Evolutionary conservation across 2,113 vertebrate genomes (phyloP).

Genomic region (Cyphomyrus discorhynchus): DNA sequence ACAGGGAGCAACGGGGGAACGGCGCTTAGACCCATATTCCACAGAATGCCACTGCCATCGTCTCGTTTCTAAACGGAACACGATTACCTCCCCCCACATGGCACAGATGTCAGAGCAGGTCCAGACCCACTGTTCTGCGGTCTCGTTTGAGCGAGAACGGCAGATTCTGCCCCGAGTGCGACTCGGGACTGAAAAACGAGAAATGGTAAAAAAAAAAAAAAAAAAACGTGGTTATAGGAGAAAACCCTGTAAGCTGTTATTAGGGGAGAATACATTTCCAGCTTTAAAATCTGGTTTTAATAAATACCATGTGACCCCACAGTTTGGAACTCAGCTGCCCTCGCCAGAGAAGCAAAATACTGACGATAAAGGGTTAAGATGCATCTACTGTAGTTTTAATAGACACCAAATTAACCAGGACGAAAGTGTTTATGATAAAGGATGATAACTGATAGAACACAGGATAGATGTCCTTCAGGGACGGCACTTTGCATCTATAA

Average conservation of each 20-base stretch:
- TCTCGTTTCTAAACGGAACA: neutral
- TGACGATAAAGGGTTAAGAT: slow-evolving; percentile 3
- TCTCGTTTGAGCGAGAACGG: neutral
- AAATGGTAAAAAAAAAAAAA: neutral
- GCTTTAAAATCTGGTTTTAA: slow-evolving; percentile 1
- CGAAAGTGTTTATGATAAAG: neutral
- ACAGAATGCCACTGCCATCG: neutral
- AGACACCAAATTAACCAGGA: neutral
- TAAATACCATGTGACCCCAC: slow-evolving; percentile 12
- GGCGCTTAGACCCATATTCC: neutral
- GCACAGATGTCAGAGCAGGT: neutral
- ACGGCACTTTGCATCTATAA: neutral
- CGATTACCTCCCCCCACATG: neutral
- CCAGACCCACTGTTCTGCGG: neutral
- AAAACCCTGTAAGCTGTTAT: slow-evolving; percentile 26
- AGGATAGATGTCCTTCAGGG: neutral
- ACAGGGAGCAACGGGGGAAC: neutral
- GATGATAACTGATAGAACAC: neutral
- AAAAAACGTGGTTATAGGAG: slow-evolving; percentile 10
- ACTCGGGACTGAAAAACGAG: slow-evolving; percentile 1
- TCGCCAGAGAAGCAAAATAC: slow-evolving; percentile 14
- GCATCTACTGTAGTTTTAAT: neutral
- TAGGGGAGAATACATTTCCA: slow-evolving; percentile 24
- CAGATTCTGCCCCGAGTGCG: neutral
- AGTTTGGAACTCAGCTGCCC: slow-evolving; percentile 1